Base-by-base conservation (phyloP, 2,797 vertebrate genomes). In the Gambelia wislizenii region DNA sequence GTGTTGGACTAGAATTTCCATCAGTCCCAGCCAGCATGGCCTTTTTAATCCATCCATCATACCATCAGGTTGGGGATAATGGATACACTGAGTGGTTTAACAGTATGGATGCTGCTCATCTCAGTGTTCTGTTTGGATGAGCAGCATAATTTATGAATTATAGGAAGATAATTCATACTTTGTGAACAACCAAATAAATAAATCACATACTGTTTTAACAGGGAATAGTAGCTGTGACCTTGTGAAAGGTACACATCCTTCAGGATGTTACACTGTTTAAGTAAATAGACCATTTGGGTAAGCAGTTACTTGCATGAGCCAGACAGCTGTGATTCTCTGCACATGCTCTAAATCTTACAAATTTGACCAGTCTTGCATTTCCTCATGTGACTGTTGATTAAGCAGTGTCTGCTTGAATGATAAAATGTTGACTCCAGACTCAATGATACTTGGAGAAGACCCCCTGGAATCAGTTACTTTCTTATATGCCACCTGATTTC, bases 381-480 rank as follows among this genome's bases (percentile, higher is more conserved):
- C 14, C 52, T 59, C 59, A 30, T 39, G n/a, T 90, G 89, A 69
- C 70, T 80, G 30, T 49, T n/a, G 5, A 20, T 81, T 88, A 13
- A n/a, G 70, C 67, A 75, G 0, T 47, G 20, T 90, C 84, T 90
- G 47, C 49, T 88, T 77, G 22, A 91, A 49, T 22, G 39, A 5
- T 87, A 49, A 79, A 44, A 67, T 1, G 6, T 30, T 67, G 64
- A 12, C 64, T 30, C 27, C 27, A 67, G 27, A 44, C 72, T 39
- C 39, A 25, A 6, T 20, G 18, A 39, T 42, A 74, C 18, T 74
- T 42, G 5, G 5, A 25, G 36, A 74, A 39, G 16, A 74, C 16
- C 39, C 72, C 36, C 9, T 39, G 72, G 7, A 42, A 75, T 72
- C 33, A 18, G n/a, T 39, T 39, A 42, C 7, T 75, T 42, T 7